These are phyloP conservation scores for Ariolimax columbianus DNA, from an alignment of 2,888 invertebrate genomes.

Conservation along the genomic window DNA sequence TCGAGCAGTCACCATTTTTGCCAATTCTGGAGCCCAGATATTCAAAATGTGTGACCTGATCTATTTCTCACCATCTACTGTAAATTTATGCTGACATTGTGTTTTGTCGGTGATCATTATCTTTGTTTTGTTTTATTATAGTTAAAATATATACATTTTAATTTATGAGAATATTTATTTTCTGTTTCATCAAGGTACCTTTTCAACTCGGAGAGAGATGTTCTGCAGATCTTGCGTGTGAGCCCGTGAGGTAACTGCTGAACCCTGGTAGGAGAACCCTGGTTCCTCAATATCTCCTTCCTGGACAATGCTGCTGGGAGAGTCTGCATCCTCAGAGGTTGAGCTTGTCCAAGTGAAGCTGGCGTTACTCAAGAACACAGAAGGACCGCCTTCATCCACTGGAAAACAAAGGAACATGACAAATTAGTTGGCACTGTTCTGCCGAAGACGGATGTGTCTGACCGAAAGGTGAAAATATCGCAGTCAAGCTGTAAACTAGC, in stretches of 20 bases:
- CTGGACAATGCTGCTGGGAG: not conserved
- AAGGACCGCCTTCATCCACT: slow-evolving; percentile 55
- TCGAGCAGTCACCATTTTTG: too few species aligned
- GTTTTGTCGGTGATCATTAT: too few species aligned
- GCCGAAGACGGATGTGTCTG: too few species aligned
- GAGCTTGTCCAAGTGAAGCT: slow-evolving; percentile 63
- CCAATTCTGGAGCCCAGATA: too few species aligned
- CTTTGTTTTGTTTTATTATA: too few species aligned
- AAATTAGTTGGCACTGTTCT: not conserved
- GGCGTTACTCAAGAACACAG: slow-evolving; percentile 58
- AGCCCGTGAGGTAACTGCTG: not conserved
- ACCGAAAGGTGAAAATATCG: too few species aligned
- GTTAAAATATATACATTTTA: too few species aligned
- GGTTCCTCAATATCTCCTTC: not conserved
- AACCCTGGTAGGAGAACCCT: not conserved
- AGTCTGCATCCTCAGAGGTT: not conserved
- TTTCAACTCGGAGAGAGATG: slow-evolving; percentile 24
- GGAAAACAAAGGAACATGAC: slow-evolving; percentile 17
- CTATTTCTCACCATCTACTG: too few species aligned
- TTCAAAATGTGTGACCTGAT: too few species aligned
- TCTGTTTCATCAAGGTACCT: slow-evolving; percentile 11
- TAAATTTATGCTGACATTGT: too few species aligned
- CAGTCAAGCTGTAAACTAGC: too few species aligned
- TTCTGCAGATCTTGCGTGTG: slow-evolving; percentile 35
- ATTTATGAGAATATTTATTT: too few species aligned